A percentile compares a stretch with the other conserved stretches of the same genome.
Evolutionary conservation across 1,140 invertebrate genomes (phyloP).

Genomic region (Drosophila leontia): DNA sequence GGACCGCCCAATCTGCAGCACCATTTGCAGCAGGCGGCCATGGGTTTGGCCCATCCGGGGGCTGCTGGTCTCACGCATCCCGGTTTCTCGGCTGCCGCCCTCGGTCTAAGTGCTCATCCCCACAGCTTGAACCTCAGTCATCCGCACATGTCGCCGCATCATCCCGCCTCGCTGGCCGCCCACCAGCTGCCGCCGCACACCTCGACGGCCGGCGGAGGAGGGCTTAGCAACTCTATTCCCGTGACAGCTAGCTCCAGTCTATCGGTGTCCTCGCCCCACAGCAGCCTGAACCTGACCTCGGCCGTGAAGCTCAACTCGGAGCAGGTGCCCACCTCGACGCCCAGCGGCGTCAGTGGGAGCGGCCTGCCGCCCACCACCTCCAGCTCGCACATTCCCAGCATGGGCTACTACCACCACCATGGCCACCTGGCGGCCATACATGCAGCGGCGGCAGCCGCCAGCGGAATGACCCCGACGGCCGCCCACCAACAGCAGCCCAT

Average conservation of each 20-base stretch:
- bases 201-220: slow-evolving; percentile 44
- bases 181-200: slow-evolving; percentile 73
- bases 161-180: slow-evolving; percentile 58
- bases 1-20: slow-evolving; percentile 76
- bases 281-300: slow-evolving; percentile 69
- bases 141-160: slow-evolving; percentile 82
- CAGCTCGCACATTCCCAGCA: slow-evolving; percentile 77
- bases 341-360: slow-evolving; percentile 35
- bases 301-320: slow-evolving; percentile 50
- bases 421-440: slow-evolving; percentile 78
- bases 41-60: slow-evolving; percentile 65
- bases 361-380: slow-evolving; percentile 49
- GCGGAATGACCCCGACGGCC: slow-evolving; percentile 66
- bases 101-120: slow-evolving; percentile 73
- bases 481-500: slow-evolving; percentile 74
- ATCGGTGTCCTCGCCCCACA: slow-evolving; percentile 69
- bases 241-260: slow-evolving; percentile 42
- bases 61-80: slow-evolving; percentile 74
- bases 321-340: slow-evolving; percentile 65
- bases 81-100: slow-evolving; percentile 72
- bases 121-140: slow-evolving; percentile 80
- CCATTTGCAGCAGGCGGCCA: slow-evolving; percentile 76
- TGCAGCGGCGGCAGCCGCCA: slow-evolving; percentile 62
- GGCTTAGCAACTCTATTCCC: slow-evolving; percentile 51
- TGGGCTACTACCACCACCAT: slow-evolving; percentile 79